Evolutionary conservation across 1,140 invertebrate genomes (phyloP), one percentile per base, ranked within the genome.

Genomic region (Cardiocondyla obscurior): DNA sequence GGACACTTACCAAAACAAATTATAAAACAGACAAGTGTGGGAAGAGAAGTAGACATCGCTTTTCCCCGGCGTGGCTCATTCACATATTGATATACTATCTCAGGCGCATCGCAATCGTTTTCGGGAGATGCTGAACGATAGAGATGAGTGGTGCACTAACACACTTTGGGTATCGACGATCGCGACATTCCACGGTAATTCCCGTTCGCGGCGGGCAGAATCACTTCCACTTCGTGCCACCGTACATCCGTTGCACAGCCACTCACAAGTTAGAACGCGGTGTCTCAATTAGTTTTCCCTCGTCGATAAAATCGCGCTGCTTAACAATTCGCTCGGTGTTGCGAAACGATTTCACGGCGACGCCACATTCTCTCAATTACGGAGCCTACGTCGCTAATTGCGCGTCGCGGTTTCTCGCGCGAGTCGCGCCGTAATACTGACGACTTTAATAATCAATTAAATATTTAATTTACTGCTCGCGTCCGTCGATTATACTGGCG

Each of bases 21-120:
- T 70, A 93, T 91, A 91, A 93, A 90, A 87, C 82, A 92, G 89
- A 92, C 67, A 83, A 93, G 76, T 85, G 84, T 83, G 81, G 89
- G 88, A 90, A 90, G 88, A 90, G 85, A 89, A 88, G 91, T 90
- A 91, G 92, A 91, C 92, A 93, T 93, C 85, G 91, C 92, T 93
- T 90, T 81, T 88, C 84, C 77, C 76, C 67, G 84, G 70, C 87
- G 89, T 83, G 70, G 73, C 70, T 87, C 72, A 82, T 90, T 91
- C 88, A 91, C 89, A 91, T 91, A 84, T 57, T 87, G 81, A 79
- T 84, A 86, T 85, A 90, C 77, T 91, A 88, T 89, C 88, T 90
- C 81, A 67, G 72, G 46, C 70, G 69, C 83, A 87, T 90, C 82
- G 77, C 69, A 82, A 53, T 67, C 67, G 58, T 89, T 79, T 73